Percentiles rank a stretch among this genome's conserved stretches.
Conservation (phyloP, 2,888 invertebrate genomes). For the Ophion costatus region DNA sequence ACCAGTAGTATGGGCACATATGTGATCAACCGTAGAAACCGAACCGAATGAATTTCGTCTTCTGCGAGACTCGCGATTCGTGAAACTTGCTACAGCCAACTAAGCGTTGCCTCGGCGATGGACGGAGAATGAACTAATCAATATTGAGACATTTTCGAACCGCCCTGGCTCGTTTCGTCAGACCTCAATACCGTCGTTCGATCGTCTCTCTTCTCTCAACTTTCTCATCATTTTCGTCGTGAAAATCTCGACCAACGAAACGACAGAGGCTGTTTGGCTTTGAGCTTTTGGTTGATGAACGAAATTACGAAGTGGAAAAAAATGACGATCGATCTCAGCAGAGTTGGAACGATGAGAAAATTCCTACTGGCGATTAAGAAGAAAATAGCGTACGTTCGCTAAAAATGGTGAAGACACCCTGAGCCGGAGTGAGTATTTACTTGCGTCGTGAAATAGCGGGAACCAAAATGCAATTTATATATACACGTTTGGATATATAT, state of each 20-base stretch:
- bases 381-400: background rate
- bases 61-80: background rate
- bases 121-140: background rate
- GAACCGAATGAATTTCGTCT: background rate
- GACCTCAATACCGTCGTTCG: background rate
- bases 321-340: background rate
- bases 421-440: background rate
- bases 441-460: background rate
- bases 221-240: background rate
- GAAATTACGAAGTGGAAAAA: background rate
- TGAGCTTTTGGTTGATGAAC: background rate
- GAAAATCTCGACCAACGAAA: background rate
- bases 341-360: background rate
- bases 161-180: background rate
- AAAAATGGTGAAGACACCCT: background rate
- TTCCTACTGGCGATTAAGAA: background rate
- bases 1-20: conserved; percentile 2
- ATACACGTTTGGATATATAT: background rate
- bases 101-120: background rate
- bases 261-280: background rate
- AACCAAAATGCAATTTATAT: background rate
- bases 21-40: background rate
- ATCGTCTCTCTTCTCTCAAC: background rate
- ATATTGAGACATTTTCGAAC: background rate
- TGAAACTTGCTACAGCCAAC: background rate